Percentiles rank a stretch among this genome's conserved stretches.
phyloP scores from a whole-genome alignment of 2,113 vertebrate genomes.

The Dryoscopus gambensis region DNA sequence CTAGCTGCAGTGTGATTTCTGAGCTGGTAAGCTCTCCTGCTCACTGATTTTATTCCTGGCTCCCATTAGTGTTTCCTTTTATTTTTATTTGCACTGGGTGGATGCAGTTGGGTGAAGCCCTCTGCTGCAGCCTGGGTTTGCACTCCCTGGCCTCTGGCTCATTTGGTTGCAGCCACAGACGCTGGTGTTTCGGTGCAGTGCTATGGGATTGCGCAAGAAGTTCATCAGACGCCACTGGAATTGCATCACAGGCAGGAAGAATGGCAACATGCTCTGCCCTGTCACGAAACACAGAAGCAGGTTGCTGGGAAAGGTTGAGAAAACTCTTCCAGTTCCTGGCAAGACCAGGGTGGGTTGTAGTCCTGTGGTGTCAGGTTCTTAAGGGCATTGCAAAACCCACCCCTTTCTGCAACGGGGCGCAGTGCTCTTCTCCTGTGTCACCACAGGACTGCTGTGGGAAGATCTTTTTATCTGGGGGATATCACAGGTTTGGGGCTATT shows the following conservation, averaged over 20 bases:
- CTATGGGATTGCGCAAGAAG: background rate
- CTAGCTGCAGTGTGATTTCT: background rate
- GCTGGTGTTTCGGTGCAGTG: background rate
- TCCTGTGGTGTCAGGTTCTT: background rate
- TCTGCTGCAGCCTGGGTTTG: background rate
- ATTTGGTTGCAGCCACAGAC: background rate
- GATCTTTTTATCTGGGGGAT: background rate
- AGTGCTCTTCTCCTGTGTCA: background rate
- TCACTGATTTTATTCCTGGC: background rate
- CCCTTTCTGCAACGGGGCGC: accelerated
- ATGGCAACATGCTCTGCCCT: background rate
- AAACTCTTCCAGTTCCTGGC: background rate
- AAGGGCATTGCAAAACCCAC: background rate
- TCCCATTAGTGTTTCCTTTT: background rate
- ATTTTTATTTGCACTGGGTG: background rate
- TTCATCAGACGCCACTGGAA: background rate
- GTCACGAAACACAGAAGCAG: background rate
- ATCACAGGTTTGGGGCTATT: background rate
- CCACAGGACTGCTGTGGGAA: background rate
- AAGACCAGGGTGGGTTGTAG: background rate
- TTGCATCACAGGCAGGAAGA: background rate
- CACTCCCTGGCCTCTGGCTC: background rate
- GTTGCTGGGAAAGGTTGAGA: background rate
- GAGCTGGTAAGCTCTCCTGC: background rate
- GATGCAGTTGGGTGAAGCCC: background rate